Conservation (phyloP, 1,140 invertebrate species). For the Meloidogyne floridensis region DNA sequence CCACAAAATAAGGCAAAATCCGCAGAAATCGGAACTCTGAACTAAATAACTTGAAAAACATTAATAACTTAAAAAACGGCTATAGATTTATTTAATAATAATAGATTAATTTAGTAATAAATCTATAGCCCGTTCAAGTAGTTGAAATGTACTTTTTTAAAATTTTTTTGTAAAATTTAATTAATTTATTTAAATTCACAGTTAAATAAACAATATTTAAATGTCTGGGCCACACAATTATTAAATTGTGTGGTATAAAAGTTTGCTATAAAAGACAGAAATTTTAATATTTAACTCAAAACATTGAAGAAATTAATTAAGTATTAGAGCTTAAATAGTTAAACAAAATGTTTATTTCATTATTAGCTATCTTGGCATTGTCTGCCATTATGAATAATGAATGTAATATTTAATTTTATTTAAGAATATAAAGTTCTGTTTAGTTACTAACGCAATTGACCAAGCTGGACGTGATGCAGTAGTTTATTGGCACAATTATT, state of each 20-base stretch:
- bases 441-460: neutral
- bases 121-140: no score
- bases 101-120: no score
- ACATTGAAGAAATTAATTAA: neutral
- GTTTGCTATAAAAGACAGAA: neutral
- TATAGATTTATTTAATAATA: no score
- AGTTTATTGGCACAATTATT: no score
- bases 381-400: neutral
- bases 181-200: neutral
- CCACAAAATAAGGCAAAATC: no score
- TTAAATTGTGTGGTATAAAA: neutral
- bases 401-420: neutral
- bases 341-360: neutral
- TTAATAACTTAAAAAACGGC: no score
- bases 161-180: no score
- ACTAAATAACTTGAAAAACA: no score
- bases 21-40: no score
- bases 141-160: no score
- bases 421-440: neutral
- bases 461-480: no score
- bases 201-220: neutral
- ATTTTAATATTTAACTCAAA: neutral
- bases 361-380: neutral
- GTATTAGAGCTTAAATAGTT: neutral
- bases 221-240: neutral